phyloP scores from a whole-genome alignment of 2,797 vertebrate genomes.

The Momotus momota region DNA sequence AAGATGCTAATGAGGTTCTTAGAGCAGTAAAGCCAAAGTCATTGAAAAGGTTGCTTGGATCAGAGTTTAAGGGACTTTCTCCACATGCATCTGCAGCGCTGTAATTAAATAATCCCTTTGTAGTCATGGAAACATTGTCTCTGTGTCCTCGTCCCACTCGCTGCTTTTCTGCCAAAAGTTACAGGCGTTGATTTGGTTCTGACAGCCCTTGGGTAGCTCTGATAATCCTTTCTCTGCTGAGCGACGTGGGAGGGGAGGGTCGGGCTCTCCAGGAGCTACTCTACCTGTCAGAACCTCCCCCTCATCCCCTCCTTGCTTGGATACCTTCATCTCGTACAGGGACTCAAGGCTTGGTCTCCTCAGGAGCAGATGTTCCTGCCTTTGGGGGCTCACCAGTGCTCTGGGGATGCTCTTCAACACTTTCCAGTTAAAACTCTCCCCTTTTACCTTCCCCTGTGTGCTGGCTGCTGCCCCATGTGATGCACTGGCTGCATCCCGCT shows the following conservation, averaged over 20 bases:
- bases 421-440: rapidly evolving
- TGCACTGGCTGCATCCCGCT: rapidly evolving
- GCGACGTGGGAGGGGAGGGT: background rate
- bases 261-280: background rate
- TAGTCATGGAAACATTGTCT: slow-evolving; percentile 75
- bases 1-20: background rate
- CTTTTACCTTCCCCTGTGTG: background rate
- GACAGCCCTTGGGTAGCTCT: background rate
- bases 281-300: background rate
- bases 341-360: background rate
- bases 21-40: background rate
- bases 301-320: background rate
- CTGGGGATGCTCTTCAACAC: rapidly evolving
- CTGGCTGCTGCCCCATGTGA: background rate
- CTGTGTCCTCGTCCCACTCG: slow-evolving; percentile 55
- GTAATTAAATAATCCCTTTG: slow-evolving; percentile 67
- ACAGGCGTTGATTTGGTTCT: slow-evolving; percentile 5
- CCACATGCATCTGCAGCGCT: background rate
- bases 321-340: rapidly evolving
- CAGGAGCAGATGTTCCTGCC: background rate
- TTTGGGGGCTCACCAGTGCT: rapidly evolving
- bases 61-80: slow-evolving; percentile 36
- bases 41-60: background rate
- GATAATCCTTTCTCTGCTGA: background rate
- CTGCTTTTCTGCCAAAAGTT: slow-evolving; percentile 51